phyloP scores from a whole-genome alignment of 2,888 invertebrate species.

The Automeris io region DNA sequence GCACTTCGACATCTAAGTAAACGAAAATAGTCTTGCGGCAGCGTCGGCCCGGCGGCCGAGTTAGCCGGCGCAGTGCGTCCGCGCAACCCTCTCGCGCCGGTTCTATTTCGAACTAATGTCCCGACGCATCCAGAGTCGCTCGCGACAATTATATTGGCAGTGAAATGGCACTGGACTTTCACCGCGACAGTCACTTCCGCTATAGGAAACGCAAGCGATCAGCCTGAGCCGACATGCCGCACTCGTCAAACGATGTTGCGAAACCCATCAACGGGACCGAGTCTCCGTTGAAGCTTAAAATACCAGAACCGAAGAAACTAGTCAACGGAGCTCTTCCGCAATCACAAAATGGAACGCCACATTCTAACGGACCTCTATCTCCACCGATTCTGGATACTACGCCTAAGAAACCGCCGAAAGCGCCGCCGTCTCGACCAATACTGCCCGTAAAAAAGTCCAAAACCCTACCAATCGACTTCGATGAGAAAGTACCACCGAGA shows the following conservation, averaged over 20 bases:
- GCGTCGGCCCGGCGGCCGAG: conserved; percentile 71
- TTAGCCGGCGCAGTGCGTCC: conserved; percentile 68
- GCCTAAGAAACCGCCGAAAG: conserved; percentile 63
- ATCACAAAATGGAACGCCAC: conserved; percentile 39
- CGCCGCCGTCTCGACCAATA: conserved; percentile 51
- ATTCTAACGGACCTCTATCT: conserved; percentile 54
- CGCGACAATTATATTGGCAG: conserved; percentile 59
- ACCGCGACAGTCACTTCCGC: conserved; percentile 61
- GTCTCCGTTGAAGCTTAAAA: conserved; percentile 48
- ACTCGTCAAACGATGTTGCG: conserved; percentile 33
- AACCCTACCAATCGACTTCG: conserved; percentile 65
- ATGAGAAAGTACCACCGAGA: conserved; percentile 55
- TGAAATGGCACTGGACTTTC: conserved; percentile 73
- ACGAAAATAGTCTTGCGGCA: conserved; percentile 71
- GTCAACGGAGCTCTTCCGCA: conserved; percentile 30
- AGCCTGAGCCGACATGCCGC: conserved; percentile 53
- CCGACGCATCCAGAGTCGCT: conserved; percentile 57
- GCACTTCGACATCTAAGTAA: conserved; percentile 75
- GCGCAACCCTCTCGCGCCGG: conserved; percentile 71
- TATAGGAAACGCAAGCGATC: conserved; percentile 59
- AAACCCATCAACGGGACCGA: conserved; percentile 28
- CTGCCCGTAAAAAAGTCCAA: conserved; percentile 65
- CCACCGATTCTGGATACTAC: conserved; percentile 60
- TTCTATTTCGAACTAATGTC: conserved; percentile 71
- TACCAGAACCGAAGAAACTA: conserved; percentile 44